A percentile compares a stretch with the other conserved stretches of the same genome.
These are phyloP conservation scores for Papilio helenus DNA, from an alignment of 1,140 invertebrate species.

Conservation along the genomic window DNA sequence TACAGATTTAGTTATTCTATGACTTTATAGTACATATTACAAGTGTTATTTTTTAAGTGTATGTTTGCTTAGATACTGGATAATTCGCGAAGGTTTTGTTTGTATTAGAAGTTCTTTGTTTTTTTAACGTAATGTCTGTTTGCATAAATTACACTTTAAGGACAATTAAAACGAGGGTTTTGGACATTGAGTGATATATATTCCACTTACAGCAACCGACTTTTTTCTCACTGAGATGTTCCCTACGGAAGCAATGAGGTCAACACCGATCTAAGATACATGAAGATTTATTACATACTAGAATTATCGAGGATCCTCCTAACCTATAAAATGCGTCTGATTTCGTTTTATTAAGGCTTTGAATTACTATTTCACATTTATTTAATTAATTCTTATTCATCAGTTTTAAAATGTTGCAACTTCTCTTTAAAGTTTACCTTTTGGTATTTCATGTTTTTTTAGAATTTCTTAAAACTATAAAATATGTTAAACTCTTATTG, in stretches of 20 bases:
- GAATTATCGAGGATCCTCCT: neutral
- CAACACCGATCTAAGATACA: slow-evolving; percentile 20
- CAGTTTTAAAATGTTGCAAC: no score
- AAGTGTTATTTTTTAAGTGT: no score
- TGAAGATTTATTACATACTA: slow-evolving; percentile 31
- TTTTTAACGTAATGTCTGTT: slow-evolving; percentile 8
- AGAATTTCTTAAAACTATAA: no score
- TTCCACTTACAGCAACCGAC: slow-evolving; percentile 11
- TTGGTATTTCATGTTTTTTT: no score
- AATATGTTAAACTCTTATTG: no score
- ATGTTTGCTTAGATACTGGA: no score
- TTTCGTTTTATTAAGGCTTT: neutral
- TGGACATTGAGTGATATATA: slow-evolving; percentile 43
- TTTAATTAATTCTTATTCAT: no score
- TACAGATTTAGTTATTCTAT: no score
- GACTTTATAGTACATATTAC: no score
- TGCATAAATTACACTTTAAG: slow-evolving; percentile 22
- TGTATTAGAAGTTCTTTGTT: neutral
- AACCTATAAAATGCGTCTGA: neutral
- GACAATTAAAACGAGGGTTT: slow-evolving; percentile 34
- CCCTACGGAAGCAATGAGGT: slow-evolving; percentile 30
- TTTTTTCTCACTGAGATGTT: slow-evolving; percentile 32
- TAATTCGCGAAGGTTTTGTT: neutral
- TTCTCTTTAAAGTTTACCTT: no score
- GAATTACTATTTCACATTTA: neutral